A percentile compares a stretch with the other conserved stretches of the same genome.
Evolutionary conservation across 2,797 vertebrate genomes (phyloP).

Genomic region (Brotogeris chrysoptera): DNA sequence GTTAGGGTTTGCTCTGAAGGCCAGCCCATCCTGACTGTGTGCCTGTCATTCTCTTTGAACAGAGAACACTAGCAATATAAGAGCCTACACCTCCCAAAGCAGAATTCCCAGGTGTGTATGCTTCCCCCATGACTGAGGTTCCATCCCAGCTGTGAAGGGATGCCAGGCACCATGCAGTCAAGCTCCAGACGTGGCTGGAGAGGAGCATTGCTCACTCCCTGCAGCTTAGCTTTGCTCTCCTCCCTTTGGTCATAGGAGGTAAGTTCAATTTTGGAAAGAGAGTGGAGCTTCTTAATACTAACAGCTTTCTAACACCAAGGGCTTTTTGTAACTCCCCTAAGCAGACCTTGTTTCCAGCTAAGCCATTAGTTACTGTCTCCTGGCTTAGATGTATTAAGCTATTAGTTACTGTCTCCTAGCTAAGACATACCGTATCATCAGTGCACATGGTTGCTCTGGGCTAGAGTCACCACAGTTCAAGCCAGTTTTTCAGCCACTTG

Average conservation of each 20-base stretch:
- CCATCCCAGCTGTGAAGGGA: neutral
- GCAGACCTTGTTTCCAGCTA: neutral
- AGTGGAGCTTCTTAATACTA: neutral
- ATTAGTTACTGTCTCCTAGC: neutral
- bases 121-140: neutral
- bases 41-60: neutral
- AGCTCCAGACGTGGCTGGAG: neutral
- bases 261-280: neutral
- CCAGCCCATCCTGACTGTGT: neutral
- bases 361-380: neutral
- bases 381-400: neutral
- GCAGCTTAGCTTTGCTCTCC: neutral
- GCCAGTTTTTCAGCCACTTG: neutral
- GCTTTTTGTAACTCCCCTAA: neutral
- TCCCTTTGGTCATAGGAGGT: neutral
- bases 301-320: neutral
- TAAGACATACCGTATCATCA: neutral
- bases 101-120: rapidly evolving
- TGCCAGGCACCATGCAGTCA: rapidly evolving
- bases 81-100: neutral
- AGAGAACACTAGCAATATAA: neutral
- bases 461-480: neutral
- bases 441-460: rapidly evolving
- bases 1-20: neutral
- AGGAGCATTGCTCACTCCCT: neutral